A percentile compares a stretch with the other conserved stretches of the same genome.
Evolutionary conservation across 2,888 invertebrate genomes (phyloP).

Genomic region (Caenorhabditis wallacei): DNA sequence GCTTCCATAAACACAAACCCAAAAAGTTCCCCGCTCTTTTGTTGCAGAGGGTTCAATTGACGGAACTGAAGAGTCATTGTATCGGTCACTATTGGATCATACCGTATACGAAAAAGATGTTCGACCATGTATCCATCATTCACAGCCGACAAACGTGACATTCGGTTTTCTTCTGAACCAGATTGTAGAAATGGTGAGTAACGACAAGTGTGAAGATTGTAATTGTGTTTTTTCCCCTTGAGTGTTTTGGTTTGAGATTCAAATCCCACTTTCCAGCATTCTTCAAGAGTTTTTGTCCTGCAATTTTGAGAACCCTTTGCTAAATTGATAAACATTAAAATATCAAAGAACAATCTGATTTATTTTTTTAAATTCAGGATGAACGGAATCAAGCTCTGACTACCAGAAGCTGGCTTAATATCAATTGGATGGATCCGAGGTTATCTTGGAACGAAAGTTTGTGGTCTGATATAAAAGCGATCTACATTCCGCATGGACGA

Average conservation of each 20-base stretch:
- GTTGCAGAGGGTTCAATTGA: slow-evolving; percentile 76
- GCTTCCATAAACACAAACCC: slow-evolving; percentile 22
- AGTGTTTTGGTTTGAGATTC: slow-evolving; percentile 46
- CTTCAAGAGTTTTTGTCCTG: slow-evolving; percentile 24
- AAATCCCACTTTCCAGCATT: slow-evolving; percentile 10
- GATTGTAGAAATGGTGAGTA: slow-evolving; percentile 89
- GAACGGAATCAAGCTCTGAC: slow-evolving; percentile 83
- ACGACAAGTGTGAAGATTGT: not conserved
- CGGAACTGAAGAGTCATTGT: slow-evolving; percentile 80
- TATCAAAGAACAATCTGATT: not conserved
- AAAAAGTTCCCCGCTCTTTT: slow-evolving; percentile 11
- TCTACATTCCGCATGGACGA: slow-evolving; percentile 82
- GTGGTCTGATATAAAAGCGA: slow-evolving; percentile 81
- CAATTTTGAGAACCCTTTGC: not conserved
- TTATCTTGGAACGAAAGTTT: slow-evolving; percentile 68
- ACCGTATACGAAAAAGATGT: slow-evolving; percentile 88
- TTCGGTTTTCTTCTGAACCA: slow-evolving; percentile 91
- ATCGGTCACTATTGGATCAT: slow-evolving; percentile 78
- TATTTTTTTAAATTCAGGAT: slow-evolving; percentile 75
- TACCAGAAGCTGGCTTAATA: slow-evolving; percentile 82
- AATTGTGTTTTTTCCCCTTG: slow-evolving; percentile 27
- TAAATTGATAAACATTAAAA: not conserved
- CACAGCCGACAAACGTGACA: slow-evolving; percentile 89
- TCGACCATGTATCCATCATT: slow-evolving; percentile 89
- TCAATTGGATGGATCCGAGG: slow-evolving; percentile 82